phyloP scores from a whole-genome alignment of 2,113 vertebrate genomes.

The Tonatia bakeri region DNA sequence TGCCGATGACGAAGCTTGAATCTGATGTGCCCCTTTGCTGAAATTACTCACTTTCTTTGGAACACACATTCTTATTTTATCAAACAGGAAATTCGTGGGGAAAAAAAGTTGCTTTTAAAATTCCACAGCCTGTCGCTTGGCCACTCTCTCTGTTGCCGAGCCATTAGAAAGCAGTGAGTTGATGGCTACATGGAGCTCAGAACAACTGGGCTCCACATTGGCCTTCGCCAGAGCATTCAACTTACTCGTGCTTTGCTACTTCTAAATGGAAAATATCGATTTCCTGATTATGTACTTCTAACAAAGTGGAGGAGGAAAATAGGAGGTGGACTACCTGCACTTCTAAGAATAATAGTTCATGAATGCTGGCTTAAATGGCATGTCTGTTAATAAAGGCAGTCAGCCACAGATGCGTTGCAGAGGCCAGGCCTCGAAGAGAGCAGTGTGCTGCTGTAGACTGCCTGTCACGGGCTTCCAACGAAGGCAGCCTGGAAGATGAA shows the following conservation, averaged over 20 bases:
- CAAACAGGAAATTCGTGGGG: neutral
- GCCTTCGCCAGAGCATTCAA: neutral
- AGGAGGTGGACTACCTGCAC: neutral
- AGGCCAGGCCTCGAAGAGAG: neutral
- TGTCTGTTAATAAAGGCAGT: neutral
- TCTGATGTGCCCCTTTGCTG: neutral
- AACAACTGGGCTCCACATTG: neutral
- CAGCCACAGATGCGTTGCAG: neutral
- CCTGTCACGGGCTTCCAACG: neutral
- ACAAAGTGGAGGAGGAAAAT: neutral
- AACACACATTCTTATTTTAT: neutral
- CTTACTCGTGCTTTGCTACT: neutral
- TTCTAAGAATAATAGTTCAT: neutral
- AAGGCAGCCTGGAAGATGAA: neutral
- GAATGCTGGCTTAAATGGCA: neutral
- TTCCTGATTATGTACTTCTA: neutral
- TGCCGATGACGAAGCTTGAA: neutral
- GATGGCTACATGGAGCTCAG: neutral
- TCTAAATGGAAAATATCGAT: neutral
- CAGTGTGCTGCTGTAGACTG: neutral
- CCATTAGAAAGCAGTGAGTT: neutral
- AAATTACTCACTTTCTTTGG: neutral
- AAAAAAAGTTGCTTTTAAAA: neutral
- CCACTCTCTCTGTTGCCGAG: neutral
- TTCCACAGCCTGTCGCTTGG: neutral